Evolutionary conservation across 2,888 invertebrate species (phyloP).

Genomic region (Napeogenes inachia): DNA sequence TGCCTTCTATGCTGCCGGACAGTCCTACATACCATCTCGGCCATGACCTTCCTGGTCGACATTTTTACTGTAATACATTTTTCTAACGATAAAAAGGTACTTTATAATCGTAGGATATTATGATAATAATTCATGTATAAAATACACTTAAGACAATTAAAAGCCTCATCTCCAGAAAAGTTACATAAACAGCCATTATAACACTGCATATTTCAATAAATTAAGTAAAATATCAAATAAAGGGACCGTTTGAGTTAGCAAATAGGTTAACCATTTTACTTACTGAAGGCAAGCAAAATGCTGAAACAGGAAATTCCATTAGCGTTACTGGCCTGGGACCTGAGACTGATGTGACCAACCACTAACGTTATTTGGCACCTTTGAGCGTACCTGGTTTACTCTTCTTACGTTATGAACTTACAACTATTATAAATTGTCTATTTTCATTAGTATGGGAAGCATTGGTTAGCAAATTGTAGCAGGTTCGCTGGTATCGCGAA

Average conservation of each 20-base stretch:
- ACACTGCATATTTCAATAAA: not conserved
- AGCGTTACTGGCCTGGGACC: constrained; percentile 26
- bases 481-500: not conserved
- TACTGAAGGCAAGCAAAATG: constrained; percentile 12
- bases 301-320: constrained; percentile 25
- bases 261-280: not conserved
- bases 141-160: too few relatives aligned
- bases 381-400: constrained; percentile 10
- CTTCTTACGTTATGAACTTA: constrained; percentile 2
- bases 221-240: not conserved
- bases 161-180: too few relatives aligned
- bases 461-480: not conserved
- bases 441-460: not conserved
- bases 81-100: too few relatives aligned
- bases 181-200: too few relatives aligned
- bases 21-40: too few relatives aligned
- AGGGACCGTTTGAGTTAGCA: not conserved
- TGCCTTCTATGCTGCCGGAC: too few relatives aligned
- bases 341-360: constrained; percentile 18
- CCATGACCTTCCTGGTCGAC: too few relatives aligned
- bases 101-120: too few relatives aligned
- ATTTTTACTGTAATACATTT: too few relatives aligned
- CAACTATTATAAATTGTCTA: not conserved
- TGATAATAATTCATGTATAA: too few relatives aligned
- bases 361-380: constrained; percentile 19